These are phyloP conservation scores for Macrosoma leucophasiata DNA, from an alignment of 2,888 invertebrate species.

Conservation along the genomic window DNA sequence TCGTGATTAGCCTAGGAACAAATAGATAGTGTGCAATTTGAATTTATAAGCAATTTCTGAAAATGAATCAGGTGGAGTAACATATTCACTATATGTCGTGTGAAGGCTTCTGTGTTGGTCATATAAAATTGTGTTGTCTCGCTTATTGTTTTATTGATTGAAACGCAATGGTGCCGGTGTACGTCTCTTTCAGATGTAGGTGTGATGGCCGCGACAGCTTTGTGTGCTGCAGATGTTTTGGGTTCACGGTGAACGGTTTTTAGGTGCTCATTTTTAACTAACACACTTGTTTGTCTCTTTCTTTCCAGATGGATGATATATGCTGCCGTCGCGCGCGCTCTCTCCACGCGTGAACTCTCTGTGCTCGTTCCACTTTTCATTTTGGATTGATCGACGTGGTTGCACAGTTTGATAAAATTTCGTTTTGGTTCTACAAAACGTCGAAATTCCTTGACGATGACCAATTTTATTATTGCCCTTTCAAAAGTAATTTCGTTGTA, in stretches of 20 bases:
- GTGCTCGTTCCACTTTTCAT: conserved; percentile 14
- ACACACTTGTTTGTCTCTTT: conserved; percentile 62
- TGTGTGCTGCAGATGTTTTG: conserved; percentile 45
- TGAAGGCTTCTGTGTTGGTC: too few species aligned
- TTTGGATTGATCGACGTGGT: too few species aligned
- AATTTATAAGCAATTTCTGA: too few species aligned
- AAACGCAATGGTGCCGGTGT: conserved; percentile 51
- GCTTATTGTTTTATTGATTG: conserved; percentile 41
- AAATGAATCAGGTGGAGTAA: too few species aligned
- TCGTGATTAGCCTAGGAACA: too few species aligned
- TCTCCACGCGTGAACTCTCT: conserved; percentile 16
- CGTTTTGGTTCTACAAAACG: too few species aligned
- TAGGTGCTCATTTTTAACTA: conserved; percentile 43
- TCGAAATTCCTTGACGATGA: too few species aligned
- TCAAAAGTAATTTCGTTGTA: too few species aligned
- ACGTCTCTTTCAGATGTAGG: conserved; percentile 50
- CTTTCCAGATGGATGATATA: conserved; percentile 62
- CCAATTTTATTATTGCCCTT: too few species aligned
- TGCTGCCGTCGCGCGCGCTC: conserved; percentile 40
- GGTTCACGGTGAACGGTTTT: conserved; percentile 52
- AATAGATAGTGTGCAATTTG: too few species aligned
- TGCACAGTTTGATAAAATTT: too few species aligned
- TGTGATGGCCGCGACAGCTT: conserved; percentile 43
- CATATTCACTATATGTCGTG: too few species aligned
- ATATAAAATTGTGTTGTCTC: conserved; percentile 32